These are phyloP conservation scores for Oligia latruncula DNA, from an alignment of 2,888 invertebrate species.

Conservation along the genomic window DNA sequence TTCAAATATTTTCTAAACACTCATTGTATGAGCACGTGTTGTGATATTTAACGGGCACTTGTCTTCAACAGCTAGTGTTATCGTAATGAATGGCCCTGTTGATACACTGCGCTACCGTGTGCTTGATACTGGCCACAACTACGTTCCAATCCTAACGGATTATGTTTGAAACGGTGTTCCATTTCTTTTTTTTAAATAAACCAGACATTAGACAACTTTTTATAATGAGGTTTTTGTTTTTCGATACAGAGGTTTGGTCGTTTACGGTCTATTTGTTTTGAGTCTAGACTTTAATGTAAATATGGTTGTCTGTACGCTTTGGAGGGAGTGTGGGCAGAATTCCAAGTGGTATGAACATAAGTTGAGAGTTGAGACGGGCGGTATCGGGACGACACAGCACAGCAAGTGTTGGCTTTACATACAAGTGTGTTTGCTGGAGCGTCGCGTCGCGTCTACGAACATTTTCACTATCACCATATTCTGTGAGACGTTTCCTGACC, in stretches of 20 bases:
- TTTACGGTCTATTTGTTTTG: constrained; percentile 50
- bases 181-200: constrained; percentile 50
- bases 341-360: constrained; percentile 59
- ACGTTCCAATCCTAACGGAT: constrained; percentile 50
- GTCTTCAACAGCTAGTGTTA: constrained; percentile 68
- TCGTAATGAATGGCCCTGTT: constrained; percentile 72
- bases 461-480: constrained; percentile 30
- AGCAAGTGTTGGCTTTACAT: constrained; percentile 47
- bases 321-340: constrained; percentile 52
- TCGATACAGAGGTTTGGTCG: constrained; percentile 12
- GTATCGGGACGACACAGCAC: constrained; percentile 51
- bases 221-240: constrained; percentile 14
- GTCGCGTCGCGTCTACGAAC: constrained; percentile 30
- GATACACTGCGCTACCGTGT: constrained; percentile 69
- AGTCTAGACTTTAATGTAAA: constrained; percentile 56
- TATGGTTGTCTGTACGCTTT: constrained; percentile 37
- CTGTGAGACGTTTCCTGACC: constrained; percentile 25
- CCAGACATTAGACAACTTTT: constrained; percentile 45
- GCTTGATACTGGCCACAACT: constrained; percentile 56
- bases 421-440: constrained; percentile 51
- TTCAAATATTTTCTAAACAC: constrained; percentile 77
- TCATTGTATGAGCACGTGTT: constrained; percentile 71
- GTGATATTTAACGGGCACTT: constrained; percentile 69
- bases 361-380: constrained; percentile 40
- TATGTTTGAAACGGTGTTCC: constrained; percentile 47